Evolutionary conservation across 2,797 vertebrate genomes (phyloP), one percentile per base, ranked within the genome.

Genomic region (Scolopax rusticola): DNA sequence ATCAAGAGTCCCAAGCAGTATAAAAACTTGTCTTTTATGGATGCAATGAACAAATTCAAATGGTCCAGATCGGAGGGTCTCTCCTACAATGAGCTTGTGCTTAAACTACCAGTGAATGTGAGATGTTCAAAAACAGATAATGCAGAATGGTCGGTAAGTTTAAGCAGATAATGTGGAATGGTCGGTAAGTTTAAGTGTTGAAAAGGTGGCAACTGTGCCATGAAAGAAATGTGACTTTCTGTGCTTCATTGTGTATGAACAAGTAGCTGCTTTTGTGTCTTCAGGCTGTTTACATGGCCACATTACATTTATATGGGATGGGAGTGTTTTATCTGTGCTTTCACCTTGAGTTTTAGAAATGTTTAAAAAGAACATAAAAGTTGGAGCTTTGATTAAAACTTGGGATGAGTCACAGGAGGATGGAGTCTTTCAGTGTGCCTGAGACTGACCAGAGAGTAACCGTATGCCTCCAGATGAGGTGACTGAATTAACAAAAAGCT

Each of bases 1-100:
- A 99, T 99, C 93, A 99, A 99, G 97, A 99, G 98, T 75, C 99
- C 99, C 24, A 99, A 98, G 86, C 98, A 98, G n/a, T 99, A 99
- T 89, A 99, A 98, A 97, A 99, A 99, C 82, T 97, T 99, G 43
- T 98, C 98, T 60, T 99, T 99, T 80, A 98, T 98, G 94, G 98
- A 99, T 90, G 99, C 99, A 57, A 99, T 99, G 99, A 98, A 99
- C 93, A 98, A 98, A 90, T 99, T 98, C 96, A 98, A 98, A 76
- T 99, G 99, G 99, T 98, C 98, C 38, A 98, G 63, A 94, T 98
- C 98, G 15, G 98, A 98, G 68, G 98, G 98, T 40, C 82, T 98
- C 15, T 98, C 98, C 83, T 99, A 99, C 81, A 99, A 99, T 56
- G 97, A 99, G 21, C 98, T 98, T 32, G 98, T 99, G 48, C 98